Percentiles rank a stretch among this genome's conserved stretches.
These are phyloP conservation scores for Crocuta crocuta DNA, from an alignment of 2,113 vertebrate species.

Conservation along the genomic window DNA sequence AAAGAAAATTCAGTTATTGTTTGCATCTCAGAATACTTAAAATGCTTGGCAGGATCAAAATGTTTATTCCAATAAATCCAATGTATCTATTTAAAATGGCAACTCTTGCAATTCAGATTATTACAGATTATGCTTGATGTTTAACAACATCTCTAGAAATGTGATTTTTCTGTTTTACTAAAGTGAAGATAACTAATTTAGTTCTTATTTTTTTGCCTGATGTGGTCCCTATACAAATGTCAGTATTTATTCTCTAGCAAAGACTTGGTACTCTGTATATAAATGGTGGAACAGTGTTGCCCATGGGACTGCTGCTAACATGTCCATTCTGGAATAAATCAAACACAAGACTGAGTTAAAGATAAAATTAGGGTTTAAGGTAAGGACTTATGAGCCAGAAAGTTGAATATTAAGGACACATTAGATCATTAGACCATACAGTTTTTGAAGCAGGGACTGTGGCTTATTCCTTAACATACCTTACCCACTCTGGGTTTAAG, in stretches of 20 bases:
- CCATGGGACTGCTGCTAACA: neutral
- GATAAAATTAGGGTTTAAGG: neutral
- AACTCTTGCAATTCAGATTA: neutral
- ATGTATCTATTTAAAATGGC: neutral
- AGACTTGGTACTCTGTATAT: neutral
- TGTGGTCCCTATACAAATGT: neutral
- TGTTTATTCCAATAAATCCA: neutral
- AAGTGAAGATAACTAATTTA: conserved; percentile 45
- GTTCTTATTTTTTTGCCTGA: conserved; percentile 19
- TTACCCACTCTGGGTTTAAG: neutral
- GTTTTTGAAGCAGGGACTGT: neutral
- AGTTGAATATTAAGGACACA: neutral
- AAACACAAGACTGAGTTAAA: neutral
- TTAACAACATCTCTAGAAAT: neutral
- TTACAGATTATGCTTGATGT: neutral
- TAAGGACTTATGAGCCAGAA: neutral
- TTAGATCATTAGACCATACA: neutral
- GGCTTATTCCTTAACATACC: neutral
- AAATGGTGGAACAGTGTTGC: neutral
- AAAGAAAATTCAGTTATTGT: neutral
- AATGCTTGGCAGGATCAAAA: neutral
- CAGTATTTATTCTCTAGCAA: conserved; percentile 57
- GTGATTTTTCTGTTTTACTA: neutral
- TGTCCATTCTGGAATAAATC: neutral
- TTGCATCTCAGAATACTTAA: conserved; percentile 4